Conservation (phyloP, 2,888 invertebrate genomes). For the Cerastis rubricosa region DNA sequence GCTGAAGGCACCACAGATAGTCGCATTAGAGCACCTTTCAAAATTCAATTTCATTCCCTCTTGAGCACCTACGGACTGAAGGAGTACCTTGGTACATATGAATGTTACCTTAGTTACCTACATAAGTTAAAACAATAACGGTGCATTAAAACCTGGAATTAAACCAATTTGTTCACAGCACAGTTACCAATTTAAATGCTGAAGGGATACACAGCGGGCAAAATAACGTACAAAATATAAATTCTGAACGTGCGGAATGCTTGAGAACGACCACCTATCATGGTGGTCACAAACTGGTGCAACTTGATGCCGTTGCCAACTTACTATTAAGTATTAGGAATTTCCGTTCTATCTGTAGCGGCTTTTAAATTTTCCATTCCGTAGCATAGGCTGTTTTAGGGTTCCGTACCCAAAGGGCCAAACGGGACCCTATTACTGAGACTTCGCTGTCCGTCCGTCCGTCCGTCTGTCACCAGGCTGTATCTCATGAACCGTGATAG, state of each 20-base stretch:
- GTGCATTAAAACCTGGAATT: slow-evolving; percentile 14
- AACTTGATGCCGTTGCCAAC: slow-evolving; percentile 51
- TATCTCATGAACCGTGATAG: too few species aligned
- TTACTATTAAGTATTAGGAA: slow-evolving; percentile 26
- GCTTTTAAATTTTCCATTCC: not conserved
- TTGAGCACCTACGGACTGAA: not conserved
- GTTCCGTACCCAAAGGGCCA: too few species aligned
- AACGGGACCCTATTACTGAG: too few species aligned
- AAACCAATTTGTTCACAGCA: slow-evolving; percentile 30
- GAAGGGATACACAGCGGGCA: slow-evolving; percentile 37
- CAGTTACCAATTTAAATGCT: slow-evolving; percentile 52
- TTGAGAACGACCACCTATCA: slow-evolving; percentile 64
- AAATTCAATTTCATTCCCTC: too few species aligned
- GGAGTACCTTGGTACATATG: not conserved
- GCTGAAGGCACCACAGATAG: too few species aligned
- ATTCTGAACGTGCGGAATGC: slow-evolving; percentile 55
- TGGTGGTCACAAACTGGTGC: slow-evolving; percentile 44
- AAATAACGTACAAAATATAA: slow-evolving; percentile 59
- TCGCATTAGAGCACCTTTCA: too few species aligned
- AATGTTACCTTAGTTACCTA: not conserved
- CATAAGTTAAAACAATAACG: slow-evolving; percentile 5
- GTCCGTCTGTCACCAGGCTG: too few species aligned
- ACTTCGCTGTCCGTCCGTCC: too few species aligned
- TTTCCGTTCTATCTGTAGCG: slow-evolving; percentile 26
- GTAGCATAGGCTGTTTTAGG: too few species aligned